A percentile compares a stretch with the other conserved stretches of the same genome.
phyloP scores from a whole-genome alignment of 2,888 invertebrate genomes.

The Scaeva pyrastri region DNA sequence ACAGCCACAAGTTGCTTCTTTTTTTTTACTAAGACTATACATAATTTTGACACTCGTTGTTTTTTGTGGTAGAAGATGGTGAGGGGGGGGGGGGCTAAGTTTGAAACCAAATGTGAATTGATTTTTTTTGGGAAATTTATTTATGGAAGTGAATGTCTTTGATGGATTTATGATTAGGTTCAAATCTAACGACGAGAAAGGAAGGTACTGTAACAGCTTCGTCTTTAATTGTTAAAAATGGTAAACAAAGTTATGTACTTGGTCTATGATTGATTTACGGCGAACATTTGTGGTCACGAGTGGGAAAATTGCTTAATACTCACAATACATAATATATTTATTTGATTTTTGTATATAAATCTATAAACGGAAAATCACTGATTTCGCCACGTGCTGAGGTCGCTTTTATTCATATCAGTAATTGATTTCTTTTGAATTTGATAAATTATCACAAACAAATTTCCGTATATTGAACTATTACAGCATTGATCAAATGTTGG shows the following conservation, averaged over 20 bases:
- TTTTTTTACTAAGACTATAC: neutral
- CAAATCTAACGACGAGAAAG: conserved; percentile 57
- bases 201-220: neutral
- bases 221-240: neutral
- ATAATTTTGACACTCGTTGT: neutral
- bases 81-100: neutral
- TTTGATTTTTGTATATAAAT: conserved; percentile 12
- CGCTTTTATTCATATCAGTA: neutral
- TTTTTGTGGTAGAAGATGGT: neutral
- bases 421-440: conserved; percentile 11
- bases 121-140: conserved; percentile 28
- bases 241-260: conserved; percentile 4
- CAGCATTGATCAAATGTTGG: neutral
- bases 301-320: conserved; percentile 16
- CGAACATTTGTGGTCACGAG: conserved; percentile 38
- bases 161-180: conserved; percentile 63
- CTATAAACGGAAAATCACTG: neutral
- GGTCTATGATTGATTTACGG: conserved; percentile 41
- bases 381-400: conserved; percentile 35
- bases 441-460: neutral
- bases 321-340: conserved; percentile 36
- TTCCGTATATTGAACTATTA: neutral
- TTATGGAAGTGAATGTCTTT: conserved; percentile 29
- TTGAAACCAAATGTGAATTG: conserved; percentile 43
- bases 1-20: conserved; percentile 14